Conservation (phyloP, 2,113 vertebrate genomes). For the Prunella himalayana region DNA sequence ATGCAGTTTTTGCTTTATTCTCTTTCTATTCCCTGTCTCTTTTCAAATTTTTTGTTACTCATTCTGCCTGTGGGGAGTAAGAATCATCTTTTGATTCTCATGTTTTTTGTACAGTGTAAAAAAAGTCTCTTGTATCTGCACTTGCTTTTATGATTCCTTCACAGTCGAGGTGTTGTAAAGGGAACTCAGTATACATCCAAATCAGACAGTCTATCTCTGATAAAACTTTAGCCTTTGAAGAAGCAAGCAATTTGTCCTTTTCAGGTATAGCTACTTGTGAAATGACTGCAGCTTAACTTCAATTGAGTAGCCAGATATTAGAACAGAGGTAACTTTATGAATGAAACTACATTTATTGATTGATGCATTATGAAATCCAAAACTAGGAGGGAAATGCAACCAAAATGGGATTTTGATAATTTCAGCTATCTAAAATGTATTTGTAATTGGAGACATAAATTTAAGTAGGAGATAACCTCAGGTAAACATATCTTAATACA, state of each 20-base stretch:
- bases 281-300: not conserved
- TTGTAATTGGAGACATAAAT: not conserved
- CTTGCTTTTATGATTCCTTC: not conserved
- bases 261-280: not conserved
- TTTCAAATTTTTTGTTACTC: not conserved
- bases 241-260: not conserved
- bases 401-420: not conserved
- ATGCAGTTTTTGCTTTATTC: not conserved
- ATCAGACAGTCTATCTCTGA: not conserved
- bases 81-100: not conserved
- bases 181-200: not conserved
- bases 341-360: not conserved
- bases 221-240: not conserved
- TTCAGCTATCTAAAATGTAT: not conserved
- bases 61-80: not conserved
- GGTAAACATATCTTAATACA: not conserved
- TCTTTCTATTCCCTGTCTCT: not conserved
- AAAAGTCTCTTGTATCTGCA: not conserved
- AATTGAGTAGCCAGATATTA: not conserved
- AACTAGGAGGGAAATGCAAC: not conserved
- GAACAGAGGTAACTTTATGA: not conserved
- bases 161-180: not conserved
- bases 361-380: not conserved
- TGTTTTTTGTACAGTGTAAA: not conserved
- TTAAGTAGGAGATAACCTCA: not conserved